Evolutionary conservation across 2,797 vertebrate genomes (phyloP).

Genomic region (Neosalanx taihuensis): DNA sequence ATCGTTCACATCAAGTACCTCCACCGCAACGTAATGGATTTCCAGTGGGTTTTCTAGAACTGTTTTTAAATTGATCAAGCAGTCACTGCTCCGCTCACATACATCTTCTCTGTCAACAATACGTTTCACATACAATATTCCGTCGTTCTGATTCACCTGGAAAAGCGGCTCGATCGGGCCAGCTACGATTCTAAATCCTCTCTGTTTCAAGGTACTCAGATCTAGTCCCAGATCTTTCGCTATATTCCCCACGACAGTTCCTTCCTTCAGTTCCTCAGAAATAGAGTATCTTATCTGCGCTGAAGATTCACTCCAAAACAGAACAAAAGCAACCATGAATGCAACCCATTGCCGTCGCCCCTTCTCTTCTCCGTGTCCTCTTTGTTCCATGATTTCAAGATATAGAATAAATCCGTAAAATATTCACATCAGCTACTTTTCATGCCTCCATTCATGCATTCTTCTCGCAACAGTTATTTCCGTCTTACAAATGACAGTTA

Average conservation of each 20-base stretch:
- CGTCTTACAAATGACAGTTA: no score
- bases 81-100: conserved; percentile 53
- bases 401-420: neutral
- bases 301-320: conserved; percentile 19
- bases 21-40: conserved; percentile 54
- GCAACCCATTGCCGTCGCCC: conserved; percentile 18
- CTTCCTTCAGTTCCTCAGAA: conserved; percentile 57
- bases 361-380: conserved; percentile 8
- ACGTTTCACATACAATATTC: conserved; percentile 55
- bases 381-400: conserved; percentile 34
- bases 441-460: neutral
- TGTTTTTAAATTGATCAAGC: conserved; percentile 65
- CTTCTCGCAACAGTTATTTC: neutral
- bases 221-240: conserved; percentile 55
- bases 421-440: neutral
- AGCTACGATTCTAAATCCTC: conserved; percentile 50
- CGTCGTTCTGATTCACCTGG: conserved; percentile 38
- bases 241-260: conserved; percentile 59
- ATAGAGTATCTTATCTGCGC: conserved; percentile 57
- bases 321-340: conserved; percentile 22
- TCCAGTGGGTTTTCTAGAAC: conserved; percentile 62
- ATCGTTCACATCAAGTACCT: conserved; percentile 63
- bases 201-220: conserved; percentile 28
- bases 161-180: conserved; percentile 43
- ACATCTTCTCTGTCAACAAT: conserved; percentile 69